Evolutionary conservation across 2,113 vertebrate species (phyloP).

Genomic region (Anas platyrhynchos): DNA sequence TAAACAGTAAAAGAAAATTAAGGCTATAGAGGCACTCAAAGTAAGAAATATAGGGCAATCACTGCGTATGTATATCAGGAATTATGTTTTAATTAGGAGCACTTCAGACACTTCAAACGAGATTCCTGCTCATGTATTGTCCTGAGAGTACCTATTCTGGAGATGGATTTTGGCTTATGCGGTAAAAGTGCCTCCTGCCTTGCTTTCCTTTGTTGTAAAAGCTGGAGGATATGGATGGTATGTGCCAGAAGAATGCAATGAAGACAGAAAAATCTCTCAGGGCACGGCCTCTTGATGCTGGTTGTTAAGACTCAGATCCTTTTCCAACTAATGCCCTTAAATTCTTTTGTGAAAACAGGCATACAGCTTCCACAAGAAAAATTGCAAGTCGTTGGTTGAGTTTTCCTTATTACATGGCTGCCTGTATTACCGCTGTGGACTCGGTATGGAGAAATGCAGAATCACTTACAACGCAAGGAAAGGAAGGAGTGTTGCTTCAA

Average conservation of each 20-base stretch:
- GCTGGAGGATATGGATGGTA: background rate
- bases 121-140: background rate
- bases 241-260: background rate
- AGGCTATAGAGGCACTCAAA: background rate
- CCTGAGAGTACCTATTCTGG: background rate
- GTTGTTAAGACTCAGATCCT: background rate
- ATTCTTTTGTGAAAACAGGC: background rate
- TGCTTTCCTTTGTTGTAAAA: background rate
- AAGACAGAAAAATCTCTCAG: background rate
- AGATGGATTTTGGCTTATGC: background rate
- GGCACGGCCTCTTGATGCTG: background rate
- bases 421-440: background rate
- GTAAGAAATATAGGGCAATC: background rate
- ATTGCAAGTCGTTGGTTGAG: rapidly evolving
- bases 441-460: background rate
- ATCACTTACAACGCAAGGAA: background rate
- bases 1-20: background rate
- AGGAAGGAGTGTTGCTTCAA: background rate
- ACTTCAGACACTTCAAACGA: background rate
- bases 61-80: background rate
- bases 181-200: background rate
- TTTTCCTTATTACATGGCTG: background rate
- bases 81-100: background rate
- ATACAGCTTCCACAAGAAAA: background rate
- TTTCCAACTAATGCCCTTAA: background rate